These are phyloP conservation scores for Thripadectes ignobilis DNA, from an alignment of 2,797 vertebrate species.

Conservation along the genomic window DNA sequence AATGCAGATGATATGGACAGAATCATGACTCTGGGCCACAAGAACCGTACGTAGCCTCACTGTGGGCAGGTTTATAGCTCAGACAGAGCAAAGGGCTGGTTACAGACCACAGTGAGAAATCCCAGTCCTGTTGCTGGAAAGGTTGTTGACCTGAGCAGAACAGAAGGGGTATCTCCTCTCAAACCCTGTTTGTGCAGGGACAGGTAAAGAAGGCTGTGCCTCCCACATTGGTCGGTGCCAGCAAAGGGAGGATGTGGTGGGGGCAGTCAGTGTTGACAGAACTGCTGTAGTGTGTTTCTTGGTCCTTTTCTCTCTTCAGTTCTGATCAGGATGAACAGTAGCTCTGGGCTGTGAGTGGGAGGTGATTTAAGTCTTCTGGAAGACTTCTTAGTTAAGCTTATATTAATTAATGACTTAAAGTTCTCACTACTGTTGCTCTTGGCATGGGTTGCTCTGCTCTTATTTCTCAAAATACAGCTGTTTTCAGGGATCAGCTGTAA, in stretches of 20 bases:
- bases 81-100: neutral
- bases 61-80: neutral
- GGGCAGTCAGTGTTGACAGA: neutral
- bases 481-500: neutral
- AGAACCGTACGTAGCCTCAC: conserved; percentile 89
- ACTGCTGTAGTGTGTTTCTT: neutral
- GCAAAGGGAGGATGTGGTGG: neutral
- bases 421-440: neutral
- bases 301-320: neutral
- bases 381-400: neutral
- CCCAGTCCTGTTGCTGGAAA: neutral
- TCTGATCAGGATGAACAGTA: neutral
- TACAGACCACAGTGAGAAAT: neutral
- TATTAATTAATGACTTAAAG: neutral
- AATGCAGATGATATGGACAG: conserved; percentile 99
- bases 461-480: neutral
- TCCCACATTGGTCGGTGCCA: rapidly evolving
- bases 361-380: neutral
- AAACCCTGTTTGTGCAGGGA: neutral
- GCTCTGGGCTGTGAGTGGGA: neutral
- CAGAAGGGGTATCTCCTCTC: neutral
- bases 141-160: neutral
- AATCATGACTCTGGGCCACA: conserved; percentile 98
- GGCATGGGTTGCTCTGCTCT: neutral
- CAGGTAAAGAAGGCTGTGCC: neutral